phyloP scores from a whole-genome alignment of 1,140 invertebrate species.

The Drosophila triauraria region DNA sequence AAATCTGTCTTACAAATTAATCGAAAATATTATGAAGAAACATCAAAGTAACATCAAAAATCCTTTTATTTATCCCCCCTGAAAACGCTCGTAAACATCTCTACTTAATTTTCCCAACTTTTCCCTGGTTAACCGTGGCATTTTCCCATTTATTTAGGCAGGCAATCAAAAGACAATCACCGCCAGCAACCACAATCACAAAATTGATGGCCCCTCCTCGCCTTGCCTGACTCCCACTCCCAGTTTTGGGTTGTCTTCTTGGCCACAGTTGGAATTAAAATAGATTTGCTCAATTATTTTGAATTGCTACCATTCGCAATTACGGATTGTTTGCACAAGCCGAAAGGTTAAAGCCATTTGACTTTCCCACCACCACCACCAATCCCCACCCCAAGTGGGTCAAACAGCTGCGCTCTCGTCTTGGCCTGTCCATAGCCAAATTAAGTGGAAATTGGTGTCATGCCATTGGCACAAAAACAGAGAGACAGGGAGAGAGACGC shows the following conservation, averaged over 20 bases:
- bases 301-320: constrained; percentile 71
- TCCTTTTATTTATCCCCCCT: background rate
- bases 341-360: constrained; percentile 75
- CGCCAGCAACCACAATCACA: constrained; percentile 8
- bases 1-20: background rate
- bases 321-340: constrained; percentile 54
- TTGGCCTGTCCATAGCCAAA: constrained; percentile 45
- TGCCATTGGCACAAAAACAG: constrained; percentile 80
- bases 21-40: background rate
- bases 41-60: background rate
- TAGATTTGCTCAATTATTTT: constrained; percentile 59
- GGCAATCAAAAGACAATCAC: constrained; percentile 42
- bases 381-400: constrained; percentile 63
- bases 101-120: constrained; percentile 16
- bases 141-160: constrained; percentile 46
- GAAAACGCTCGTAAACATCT: background rate
- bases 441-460: constrained; percentile 76
- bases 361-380: constrained; percentile 50
- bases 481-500: constrained; percentile 10
- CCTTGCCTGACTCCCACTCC: constrained; percentile 19
- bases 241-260: constrained; percentile 21
- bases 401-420: constrained; percentile 56
- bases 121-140: constrained; percentile 19
- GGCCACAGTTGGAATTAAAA: constrained; percentile 38
- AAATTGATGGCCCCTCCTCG: constrained; percentile 20